These are phyloP conservation scores for Drosophila elegans DNA, from an alignment of 1,140 invertebrate species.

Conservation along the genomic window DNA sequence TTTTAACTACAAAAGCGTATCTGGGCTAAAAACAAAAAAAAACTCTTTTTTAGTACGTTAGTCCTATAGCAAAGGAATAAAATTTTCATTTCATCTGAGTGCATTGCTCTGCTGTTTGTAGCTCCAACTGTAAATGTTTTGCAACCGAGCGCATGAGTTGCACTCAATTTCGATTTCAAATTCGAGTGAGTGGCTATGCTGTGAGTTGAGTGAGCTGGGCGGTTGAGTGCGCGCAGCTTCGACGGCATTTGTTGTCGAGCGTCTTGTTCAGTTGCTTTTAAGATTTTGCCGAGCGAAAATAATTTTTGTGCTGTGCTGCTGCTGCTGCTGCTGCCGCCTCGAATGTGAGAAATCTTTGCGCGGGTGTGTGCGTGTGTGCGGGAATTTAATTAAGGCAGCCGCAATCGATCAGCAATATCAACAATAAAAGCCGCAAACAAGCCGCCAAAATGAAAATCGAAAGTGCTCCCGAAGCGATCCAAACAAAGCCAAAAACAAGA, in stretches of 20 bases:
- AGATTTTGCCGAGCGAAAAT: slow-evolving; percentile 84
- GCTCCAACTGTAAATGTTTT: slow-evolving; percentile 46
- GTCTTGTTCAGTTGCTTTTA: slow-evolving; percentile 82
- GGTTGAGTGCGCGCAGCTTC: slow-evolving; percentile 53
- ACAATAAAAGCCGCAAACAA: slow-evolving; percentile 48
- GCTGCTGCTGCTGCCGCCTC: slow-evolving; percentile 35
- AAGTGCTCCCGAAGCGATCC: slow-evolving; percentile 61
- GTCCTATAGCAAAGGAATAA: too few species aligned
- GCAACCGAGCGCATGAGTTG: slow-evolving; percentile 43
- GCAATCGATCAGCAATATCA: slow-evolving; percentile 57
- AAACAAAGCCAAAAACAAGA: slow-evolving; percentile 34
- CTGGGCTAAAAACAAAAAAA: too few species aligned
- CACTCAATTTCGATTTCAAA: slow-evolving; percentile 4
- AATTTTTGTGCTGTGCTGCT: slow-evolving; percentile 43
- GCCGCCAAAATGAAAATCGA: slow-evolving; percentile 43
- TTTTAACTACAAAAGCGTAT: too few species aligned
- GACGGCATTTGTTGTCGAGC: slow-evolving; percentile 58
- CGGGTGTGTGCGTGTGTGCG: slow-evolving; percentile 42
- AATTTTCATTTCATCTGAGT: not conserved
- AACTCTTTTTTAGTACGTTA: too few species aligned
- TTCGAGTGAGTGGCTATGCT: slow-evolving; percentile 57
- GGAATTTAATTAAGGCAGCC: slow-evolving; percentile 59
- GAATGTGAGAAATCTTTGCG: slow-evolving; percentile 54
- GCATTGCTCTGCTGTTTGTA: slow-evolving; percentile 17
- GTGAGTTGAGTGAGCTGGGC: slow-evolving; percentile 13